These are phyloP conservation scores for Dallia pectoralis DNA, from an alignment of 2,797 vertebrate species.

Conservation along the genomic window DNA sequence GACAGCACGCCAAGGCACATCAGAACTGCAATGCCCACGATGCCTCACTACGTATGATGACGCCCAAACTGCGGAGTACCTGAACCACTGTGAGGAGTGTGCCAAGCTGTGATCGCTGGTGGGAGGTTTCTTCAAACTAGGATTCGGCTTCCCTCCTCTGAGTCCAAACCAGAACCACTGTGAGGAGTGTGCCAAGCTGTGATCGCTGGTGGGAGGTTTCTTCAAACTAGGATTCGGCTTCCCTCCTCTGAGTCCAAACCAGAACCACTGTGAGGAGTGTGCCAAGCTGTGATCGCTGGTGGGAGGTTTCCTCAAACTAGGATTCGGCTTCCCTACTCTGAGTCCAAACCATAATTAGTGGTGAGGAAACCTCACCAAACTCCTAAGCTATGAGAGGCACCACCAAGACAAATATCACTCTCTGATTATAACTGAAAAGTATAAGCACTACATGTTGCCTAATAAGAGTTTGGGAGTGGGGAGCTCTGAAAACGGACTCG, in stretches of 20 bases:
- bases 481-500: neutral
- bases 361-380: neutral
- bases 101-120: constrained; percentile 63
- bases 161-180: constrained; percentile 85
- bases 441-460: constrained; percentile 63
- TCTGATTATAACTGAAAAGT: constrained; percentile 51
- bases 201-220: constrained; percentile 23
- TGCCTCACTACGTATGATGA: constrained; percentile 81
- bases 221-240: neutral
- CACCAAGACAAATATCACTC: constrained; percentile 21
- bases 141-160: neutral
- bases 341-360: neutral
- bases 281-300: constrained; percentile 63
- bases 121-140: neutral
- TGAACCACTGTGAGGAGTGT: constrained; percentile 87
- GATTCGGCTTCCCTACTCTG: neutral
- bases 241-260: constrained; percentile 48
- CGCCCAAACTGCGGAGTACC: constrained; percentile 76
- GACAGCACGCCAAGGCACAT: constrained; percentile 54
- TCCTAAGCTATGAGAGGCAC: neutral
- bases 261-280: constrained; percentile 87
- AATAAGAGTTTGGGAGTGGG: neutral
- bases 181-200: constrained; percentile 79
- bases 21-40: constrained; percentile 85
- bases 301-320: neutral